These are phyloP conservation scores for Volucella zonaria DNA, from an alignment of 2,888 invertebrate species.

Conservation along the genomic window DNA sequence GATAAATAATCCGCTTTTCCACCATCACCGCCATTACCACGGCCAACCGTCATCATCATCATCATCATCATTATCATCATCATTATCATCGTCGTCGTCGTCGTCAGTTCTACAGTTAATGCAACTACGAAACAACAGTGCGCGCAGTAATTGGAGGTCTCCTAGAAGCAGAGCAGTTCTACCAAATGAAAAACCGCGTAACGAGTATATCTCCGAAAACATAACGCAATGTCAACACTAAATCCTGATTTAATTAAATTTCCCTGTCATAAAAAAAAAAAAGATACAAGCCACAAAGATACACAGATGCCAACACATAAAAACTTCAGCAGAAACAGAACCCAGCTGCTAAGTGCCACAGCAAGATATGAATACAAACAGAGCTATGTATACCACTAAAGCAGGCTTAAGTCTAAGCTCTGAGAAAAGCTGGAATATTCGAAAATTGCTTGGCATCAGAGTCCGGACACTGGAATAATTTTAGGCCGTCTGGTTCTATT, in stretches of 20 bases:
- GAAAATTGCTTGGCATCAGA: background rate
- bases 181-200: slow-evolving; percentile 45
- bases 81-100: background rate
- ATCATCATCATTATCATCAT: no score
- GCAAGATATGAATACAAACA: slow-evolving; percentile 13
- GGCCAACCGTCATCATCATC: no score
- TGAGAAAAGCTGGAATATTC: slow-evolving; percentile 5
- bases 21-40: slow-evolving; percentile 6
- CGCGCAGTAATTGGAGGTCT: slow-evolving; percentile 42
- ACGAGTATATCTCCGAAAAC: slow-evolving; percentile 53
- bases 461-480: background rate
- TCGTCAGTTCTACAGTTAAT: background rate
- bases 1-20: slow-evolving; percentile 71
- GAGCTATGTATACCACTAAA: slow-evolving; percentile 4
- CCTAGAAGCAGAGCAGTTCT: background rate
- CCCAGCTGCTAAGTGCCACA: slow-evolving; percentile 40
- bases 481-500: no score
- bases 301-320: background rate
- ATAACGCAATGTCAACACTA: slow-evolving; percentile 67
- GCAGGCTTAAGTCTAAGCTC: slow-evolving; percentile 51
- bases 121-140: background rate
- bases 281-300: slow-evolving; percentile 32
- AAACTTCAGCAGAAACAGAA: no score
- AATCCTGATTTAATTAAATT: slow-evolving; percentile 73
- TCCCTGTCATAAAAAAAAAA: slow-evolving; percentile 24